Evolutionary conservation across 2,888 invertebrate genomes (phyloP), one percentile per base, ranked within the genome.

Genomic region (Encarsia formosa): DNA sequence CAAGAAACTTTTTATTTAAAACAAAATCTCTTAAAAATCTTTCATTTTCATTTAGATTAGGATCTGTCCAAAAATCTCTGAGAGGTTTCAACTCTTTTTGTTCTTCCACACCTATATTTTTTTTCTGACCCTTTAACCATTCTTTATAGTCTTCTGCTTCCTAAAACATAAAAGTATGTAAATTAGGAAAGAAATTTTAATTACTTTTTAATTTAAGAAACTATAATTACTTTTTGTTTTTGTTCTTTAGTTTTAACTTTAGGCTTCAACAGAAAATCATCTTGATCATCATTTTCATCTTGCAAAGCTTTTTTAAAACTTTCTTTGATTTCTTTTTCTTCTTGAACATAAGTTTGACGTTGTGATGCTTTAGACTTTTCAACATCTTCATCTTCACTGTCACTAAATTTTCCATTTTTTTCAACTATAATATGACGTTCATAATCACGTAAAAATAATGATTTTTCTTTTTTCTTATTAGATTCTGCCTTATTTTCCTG

Each of bases 21-120:
- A 98, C 85, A 71, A 91, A 98, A 75, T 99, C 96, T 48, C 91
- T 81, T 2, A 99, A 77, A 75, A 94, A 99, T 49, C 87, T 86
- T 69, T 98, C 97, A 26, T 84, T 86, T 47, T 86, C 82, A 61
- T 88, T 87, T 19, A 98, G 76, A 58, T 86, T 83, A 15, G 89
- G 88, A 73, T 88, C 83, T 13, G 80, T 84, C 95, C 95, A 96
- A 65, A 86, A 88, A 20, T 88, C 85, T 62, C 87, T 86, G 29
- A 95, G 74, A 0, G 87, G 85, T 54, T 86, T 85, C 62, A 91
- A 74, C 37, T 85, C 84, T 45, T 79, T 74, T 1, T 77, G 67
- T 31, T 83, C 77, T 39, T 79, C 71, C 60, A 83, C 80, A 31
- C 83, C 76, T 39, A 87, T 75, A 42, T 77, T 68, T 3, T 81